Evolutionary conservation across 2,888 invertebrate species (phyloP), one percentile per base, ranked within the genome.

Genomic region (Epinotia ramella): DNA sequence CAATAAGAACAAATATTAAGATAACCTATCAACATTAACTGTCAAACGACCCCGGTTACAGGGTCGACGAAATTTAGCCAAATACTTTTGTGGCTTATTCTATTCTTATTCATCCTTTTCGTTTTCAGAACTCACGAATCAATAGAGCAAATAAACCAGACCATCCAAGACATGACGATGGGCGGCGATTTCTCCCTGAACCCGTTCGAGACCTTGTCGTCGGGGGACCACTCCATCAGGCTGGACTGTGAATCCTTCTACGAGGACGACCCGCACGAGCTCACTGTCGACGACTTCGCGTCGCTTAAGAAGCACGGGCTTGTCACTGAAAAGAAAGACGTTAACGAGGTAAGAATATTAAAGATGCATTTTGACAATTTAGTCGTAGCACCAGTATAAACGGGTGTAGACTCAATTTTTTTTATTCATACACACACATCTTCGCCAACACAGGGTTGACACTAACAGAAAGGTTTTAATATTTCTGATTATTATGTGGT

Each of bases 161-260:
- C 95, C 0, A 94, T 95, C 24, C 92, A 94, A 82, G 95, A 95
- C 80, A 95, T 95, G 95, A 94, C 94, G 0, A 92, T 94, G 86
- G 85, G 84, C 64, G 92, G 93, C 0, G 94, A 95, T 60, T 91
- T 93, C 79, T 89, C 88, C 0, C 83, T 94, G 0, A 95, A 95
- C 67, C 94, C 95, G 0, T 95, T 95, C 67, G 95, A 94, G 79
- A 89, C 85, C 44, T 77, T 93, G 0, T 83, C 88, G 0, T 82
- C 87, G 0, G 86, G 87, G 0, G 94, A 94, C 33, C 87, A 90
- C 67, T 94, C 95, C 0, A 93, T 94, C 79, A 80, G 94, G 0
- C 77, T 94, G 3, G 94, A 94, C 72, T 88, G 90, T 3, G 94
- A 94, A 57, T 91, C 94, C 0, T 88, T 94, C 77, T 91, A 88